phyloP scores from a whole-genome alignment of 2,888 invertebrate species.

The Rambutsinella grinnellia region DNA sequence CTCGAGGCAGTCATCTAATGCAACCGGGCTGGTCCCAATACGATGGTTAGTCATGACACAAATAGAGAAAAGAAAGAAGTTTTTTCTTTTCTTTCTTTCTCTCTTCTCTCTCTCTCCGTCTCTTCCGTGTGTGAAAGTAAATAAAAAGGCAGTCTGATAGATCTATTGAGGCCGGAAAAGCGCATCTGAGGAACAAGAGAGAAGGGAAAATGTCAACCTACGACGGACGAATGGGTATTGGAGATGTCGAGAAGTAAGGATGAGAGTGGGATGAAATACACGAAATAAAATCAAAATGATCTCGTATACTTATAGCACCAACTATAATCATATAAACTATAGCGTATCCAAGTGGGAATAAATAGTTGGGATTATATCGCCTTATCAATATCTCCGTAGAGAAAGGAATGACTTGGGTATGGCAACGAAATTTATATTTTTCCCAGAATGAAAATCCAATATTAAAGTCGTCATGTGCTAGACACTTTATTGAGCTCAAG shows the following conservation, averaged over 20 bases:
- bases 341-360: too few relatives aligned
- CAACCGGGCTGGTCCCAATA: conserved; percentile 39
- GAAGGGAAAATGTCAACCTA: conserved; percentile 37
- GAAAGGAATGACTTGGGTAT: too few relatives aligned
- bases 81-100: too few relatives aligned
- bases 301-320: too few relatives aligned
- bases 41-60: conserved; percentile 48
- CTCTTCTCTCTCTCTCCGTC: too few relatives aligned
- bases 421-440: too few relatives aligned
- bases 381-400: too few relatives aligned
- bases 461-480: too few relatives aligned
- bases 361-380: too few relatives aligned
- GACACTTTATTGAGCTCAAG: too few relatives aligned
- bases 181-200: neutral
- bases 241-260: conserved; percentile 14
- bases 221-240: conserved; percentile 40
- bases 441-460: too few relatives aligned
- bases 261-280: conserved; percentile 9
- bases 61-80: conserved; percentile 10
- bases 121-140: neutral
- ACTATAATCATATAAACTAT: too few relatives aligned
- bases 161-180: neutral
- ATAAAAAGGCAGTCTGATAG: neutral
- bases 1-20: conserved; percentile 43
- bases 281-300: conserved; percentile 33